Percentiles rank a stretch among this genome's conserved stretches.
These are phyloP conservation scores for Clarias macrocephalus DNA, from an alignment of 2,113 vertebrate genomes.

Conservation along the genomic window DNA sequence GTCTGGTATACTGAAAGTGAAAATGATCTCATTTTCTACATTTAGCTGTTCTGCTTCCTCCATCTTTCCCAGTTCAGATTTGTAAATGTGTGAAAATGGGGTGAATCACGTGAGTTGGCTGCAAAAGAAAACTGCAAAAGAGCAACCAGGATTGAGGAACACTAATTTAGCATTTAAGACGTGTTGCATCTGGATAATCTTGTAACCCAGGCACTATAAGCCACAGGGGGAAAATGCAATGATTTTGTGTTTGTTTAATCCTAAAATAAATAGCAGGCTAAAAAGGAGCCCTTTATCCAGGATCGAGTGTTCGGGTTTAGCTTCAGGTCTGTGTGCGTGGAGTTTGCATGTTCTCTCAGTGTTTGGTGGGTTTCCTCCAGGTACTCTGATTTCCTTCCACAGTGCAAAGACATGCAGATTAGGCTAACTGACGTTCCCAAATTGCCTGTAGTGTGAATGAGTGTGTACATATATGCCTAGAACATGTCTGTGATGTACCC, in stretches of 20 bases:
- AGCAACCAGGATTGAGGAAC: background rate
- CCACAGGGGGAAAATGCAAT: background rate
- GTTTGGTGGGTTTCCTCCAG: too few relatives aligned
- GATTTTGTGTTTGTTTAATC: background rate
- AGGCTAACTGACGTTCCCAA: too few relatives aligned
- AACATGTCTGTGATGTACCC: too few relatives aligned
- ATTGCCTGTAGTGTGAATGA: too few relatives aligned
- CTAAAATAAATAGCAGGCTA: background rate
- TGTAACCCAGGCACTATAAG: background rate
- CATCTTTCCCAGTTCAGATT: background rate
- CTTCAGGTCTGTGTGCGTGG: too few relatives aligned
- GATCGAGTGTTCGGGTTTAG: too few relatives aligned
- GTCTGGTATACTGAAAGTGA: background rate
- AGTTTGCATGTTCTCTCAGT: too few relatives aligned
- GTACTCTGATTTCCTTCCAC: too few relatives aligned
- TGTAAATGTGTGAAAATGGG: background rate
- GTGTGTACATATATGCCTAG: too few relatives aligned
- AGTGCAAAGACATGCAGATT: too few relatives aligned
- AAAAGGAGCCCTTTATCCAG: too few relatives aligned
- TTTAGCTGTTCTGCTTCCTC: background rate
- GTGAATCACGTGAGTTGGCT: background rate
- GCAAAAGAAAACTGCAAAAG: background rate
- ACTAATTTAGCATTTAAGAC: background rate
- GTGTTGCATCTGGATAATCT: background rate
- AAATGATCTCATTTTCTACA: background rate